Evolutionary conservation across 2,888 invertebrate genomes (phyloP), one percentile per base, ranked within the genome.

Genomic region (Ophioninae sp.): DNA sequence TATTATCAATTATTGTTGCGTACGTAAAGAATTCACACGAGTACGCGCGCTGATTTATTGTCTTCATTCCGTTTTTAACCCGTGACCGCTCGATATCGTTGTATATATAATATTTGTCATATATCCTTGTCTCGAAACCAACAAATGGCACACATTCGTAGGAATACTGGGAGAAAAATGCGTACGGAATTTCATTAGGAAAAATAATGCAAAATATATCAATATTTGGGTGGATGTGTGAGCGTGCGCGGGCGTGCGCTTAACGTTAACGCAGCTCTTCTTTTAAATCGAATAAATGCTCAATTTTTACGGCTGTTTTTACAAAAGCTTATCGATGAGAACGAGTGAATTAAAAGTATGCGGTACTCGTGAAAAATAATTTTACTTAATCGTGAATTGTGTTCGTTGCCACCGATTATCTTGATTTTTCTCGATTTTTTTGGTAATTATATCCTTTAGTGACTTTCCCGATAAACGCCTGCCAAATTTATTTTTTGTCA

Each of bases 151-250:
- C 41, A 72, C 44, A 41, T 76, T 41, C 59, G 44, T 79, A 61
- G 44, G 82, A 75, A 85, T 79, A 81, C 75, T 83, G 79, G 64
- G 59, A 79, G 76, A 85, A 69, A 82, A 84, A 79, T 84, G 79
- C 82, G 74, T 77, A 78, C 67, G 64, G 68, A 83, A 79, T 75
- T 17, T 56, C 68, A 76, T 81, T 70, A 13, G 37, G 13, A 39
- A 65, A 65, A 17, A 13, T 56, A 0, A 30, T 21, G 21, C 44
- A 30, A 62, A 64, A 61, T 17, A 41, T 39, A 23, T 30, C 1
- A 30, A 30, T 21, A 7, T 21, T 8, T 59, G n/a, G 37, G 23
- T 57, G n/a, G 1, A 23, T 23, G 57, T 39, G 20, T 17, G 50
- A 17, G 50, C 2, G 50, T 50, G 17, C 17, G 50, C 50, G 6